These are phyloP conservation scores for Adelphocoris suturalis DNA, from an alignment of 2,888 invertebrate genomes.

Conservation along the genomic window DNA sequence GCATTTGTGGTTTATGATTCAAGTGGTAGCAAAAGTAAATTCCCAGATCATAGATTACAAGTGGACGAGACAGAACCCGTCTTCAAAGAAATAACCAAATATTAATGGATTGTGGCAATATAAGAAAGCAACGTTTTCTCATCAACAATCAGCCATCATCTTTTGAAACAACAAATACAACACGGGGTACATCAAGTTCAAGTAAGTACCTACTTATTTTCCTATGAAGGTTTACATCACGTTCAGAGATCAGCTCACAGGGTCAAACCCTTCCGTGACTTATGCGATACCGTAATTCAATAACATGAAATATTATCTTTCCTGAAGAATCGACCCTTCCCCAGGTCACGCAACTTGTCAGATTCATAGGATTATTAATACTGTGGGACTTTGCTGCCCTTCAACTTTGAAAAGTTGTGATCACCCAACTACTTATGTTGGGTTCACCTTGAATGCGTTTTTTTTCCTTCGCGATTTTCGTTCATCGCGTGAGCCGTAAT, in stretches of 20 bases:
- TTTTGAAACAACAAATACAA: not conserved
- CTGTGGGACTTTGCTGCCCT: not conserved
- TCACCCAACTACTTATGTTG: not conserved
- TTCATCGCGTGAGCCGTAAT: not conserved
- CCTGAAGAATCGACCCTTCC: conserved; percentile 12
- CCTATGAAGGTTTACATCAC: not conserved
- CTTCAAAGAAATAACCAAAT: too few species aligned
- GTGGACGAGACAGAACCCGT: too few species aligned
- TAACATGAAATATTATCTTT: conserved; percentile 30
- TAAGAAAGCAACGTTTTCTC: too few species aligned
- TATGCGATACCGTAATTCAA: conserved; percentile 28
- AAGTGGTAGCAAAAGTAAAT: too few species aligned
- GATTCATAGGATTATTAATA: conserved; percentile 19
- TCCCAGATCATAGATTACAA: too few species aligned
- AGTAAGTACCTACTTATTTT: not conserved
- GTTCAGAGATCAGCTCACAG: not conserved
- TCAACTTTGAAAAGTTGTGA: not conserved
- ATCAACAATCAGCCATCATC: too few species aligned
- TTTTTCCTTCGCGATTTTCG: not conserved
- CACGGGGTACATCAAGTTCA: not conserved
- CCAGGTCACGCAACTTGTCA: conserved; percentile 23
- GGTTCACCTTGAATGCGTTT: not conserved
- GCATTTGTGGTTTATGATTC: too few species aligned
- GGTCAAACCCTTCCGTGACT: conserved; percentile 7
- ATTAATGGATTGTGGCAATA: too few species aligned